Percentiles rank a stretch among this genome's conserved stretches.
phyloP scores from a whole-genome alignment of 2,113 vertebrate genomes.

The Microcebus griseorufus region DNA sequence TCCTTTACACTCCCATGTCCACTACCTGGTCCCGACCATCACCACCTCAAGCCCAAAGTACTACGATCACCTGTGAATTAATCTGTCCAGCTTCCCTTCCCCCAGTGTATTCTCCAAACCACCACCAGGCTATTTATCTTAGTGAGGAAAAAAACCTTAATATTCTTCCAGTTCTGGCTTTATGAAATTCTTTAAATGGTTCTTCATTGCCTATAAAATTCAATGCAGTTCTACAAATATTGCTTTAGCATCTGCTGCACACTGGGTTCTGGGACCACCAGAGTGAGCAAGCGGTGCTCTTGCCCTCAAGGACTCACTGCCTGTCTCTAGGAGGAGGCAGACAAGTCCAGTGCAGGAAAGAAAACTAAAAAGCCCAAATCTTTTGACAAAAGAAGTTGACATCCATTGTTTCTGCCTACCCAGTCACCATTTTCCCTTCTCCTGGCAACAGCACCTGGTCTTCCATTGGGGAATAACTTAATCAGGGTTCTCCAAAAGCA shows the following conservation, averaged over 20 bases:
- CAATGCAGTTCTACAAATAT: neutral
- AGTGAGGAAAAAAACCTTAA: neutral
- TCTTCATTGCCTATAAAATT: neutral
- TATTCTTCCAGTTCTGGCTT: neutral
- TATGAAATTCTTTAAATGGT: neutral
- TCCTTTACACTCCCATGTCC: neutral
- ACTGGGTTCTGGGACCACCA: neutral
- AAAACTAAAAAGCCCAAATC: neutral
- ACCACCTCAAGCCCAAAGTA: neutral
- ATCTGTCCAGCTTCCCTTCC: neutral
- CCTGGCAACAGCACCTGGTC: neutral
- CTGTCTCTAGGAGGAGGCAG: neutral
- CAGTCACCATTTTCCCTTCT: neutral
- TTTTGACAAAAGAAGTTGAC: neutral
- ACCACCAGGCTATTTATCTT: neutral
- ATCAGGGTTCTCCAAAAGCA: neutral
- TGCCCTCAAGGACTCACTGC: neutral
- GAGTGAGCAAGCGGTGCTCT: neutral
- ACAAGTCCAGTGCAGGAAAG: neutral
- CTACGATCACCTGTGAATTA: neutral
- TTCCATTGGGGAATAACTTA: neutral
- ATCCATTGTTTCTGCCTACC: neutral
- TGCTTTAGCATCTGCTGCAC: neutral
- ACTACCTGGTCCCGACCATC: neutral
- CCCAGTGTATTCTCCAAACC: neutral